Evolutionary conservation across 2,113 vertebrate genomes (phyloP).

Genomic region (Urocitellus parryii): DNA sequence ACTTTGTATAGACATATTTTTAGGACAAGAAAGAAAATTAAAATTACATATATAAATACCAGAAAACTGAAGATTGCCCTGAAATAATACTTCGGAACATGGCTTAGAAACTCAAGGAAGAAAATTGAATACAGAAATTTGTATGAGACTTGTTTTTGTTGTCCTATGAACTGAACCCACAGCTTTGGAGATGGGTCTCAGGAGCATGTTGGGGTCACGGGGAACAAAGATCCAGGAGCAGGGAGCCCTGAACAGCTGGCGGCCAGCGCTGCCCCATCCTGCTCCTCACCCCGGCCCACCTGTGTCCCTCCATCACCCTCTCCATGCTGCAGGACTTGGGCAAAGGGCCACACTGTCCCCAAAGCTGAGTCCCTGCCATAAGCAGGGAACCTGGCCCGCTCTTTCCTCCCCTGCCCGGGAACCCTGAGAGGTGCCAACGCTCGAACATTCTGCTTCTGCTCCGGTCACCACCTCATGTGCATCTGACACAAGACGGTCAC

Average conservation of each 20-base stretch:
- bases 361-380: neutral
- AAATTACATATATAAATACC: neutral
- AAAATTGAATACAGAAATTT: too few species aligned
- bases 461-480: too few species aligned
- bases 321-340: too few species aligned
- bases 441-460: neutral
- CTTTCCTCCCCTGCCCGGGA: neutral
- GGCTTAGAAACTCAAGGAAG: neutral
- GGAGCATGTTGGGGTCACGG: neutral
- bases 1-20: neutral
- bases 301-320: neutral
- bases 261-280: accelerated
- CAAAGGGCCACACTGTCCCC: too few species aligned
- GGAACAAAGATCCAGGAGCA: neutral
- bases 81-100: neutral
- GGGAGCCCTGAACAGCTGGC: too few species aligned
- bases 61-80: neutral
- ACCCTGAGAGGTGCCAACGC: too few species aligned
- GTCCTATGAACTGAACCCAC: too few species aligned
- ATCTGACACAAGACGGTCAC: neutral
- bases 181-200: too few species aligned
- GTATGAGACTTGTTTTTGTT: too few species aligned
- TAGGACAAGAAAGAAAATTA: neutral
- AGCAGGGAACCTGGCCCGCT: neutral
- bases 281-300: neutral